Conservation (phyloP, 2,113 vertebrate species). For the Phaethon lepturus region DNA sequence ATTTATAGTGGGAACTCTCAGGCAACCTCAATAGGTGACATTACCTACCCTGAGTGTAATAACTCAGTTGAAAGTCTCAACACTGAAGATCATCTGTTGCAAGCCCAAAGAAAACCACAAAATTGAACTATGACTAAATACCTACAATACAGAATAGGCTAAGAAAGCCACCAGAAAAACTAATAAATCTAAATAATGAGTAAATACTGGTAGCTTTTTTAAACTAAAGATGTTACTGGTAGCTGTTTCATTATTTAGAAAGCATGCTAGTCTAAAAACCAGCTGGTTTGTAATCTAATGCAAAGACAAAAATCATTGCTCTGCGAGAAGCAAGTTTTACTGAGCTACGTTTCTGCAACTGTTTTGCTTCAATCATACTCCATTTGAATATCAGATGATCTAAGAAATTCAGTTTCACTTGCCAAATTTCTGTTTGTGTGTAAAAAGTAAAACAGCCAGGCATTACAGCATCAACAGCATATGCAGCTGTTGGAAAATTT, state of each 20-base stretch:
- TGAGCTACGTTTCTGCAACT: background rate
- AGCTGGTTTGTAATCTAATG: background rate
- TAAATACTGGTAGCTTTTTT: background rate
- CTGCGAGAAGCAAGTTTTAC: background rate
- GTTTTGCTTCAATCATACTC: background rate
- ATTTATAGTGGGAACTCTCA: background rate
- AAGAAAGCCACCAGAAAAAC: background rate
- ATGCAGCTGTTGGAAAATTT: background rate
- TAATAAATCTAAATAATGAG: background rate
- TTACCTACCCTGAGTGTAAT: background rate
- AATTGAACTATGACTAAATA: background rate
- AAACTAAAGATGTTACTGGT: background rate
- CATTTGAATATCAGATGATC: background rate
- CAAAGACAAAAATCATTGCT: background rate
- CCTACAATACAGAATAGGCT: background rate
- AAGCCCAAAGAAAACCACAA: background rate
- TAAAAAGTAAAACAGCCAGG: background rate
- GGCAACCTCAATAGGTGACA: background rate
- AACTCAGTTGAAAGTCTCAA: background rate
- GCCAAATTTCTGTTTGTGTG: slow-evolving; percentile 24
- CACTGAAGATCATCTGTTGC: rapidly evolving
- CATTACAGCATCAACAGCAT: slow-evolving; percentile 1
- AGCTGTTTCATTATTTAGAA: background rate
- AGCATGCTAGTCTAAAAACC: rapidly evolving
- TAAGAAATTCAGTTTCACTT: background rate